Evolutionary conservation across 2,888 invertebrate genomes (phyloP).

Genomic region (Drosophila hawaiiensis): DNA sequence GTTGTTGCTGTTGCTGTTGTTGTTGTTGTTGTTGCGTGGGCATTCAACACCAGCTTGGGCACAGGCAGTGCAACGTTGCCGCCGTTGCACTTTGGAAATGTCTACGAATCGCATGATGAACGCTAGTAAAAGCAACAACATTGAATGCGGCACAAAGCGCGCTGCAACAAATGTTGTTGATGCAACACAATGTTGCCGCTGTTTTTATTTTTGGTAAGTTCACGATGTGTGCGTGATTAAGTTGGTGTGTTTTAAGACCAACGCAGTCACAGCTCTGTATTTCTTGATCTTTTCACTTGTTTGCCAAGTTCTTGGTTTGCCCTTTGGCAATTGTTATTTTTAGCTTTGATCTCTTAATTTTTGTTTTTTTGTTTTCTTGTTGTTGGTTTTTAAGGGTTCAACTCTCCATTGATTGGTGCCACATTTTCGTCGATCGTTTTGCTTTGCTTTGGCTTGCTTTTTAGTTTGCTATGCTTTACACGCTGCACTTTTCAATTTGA

Average conservation of each 20-base stretch:
- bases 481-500: slow-evolving; percentile 74
- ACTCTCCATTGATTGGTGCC: slow-evolving; percentile 72
- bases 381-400: slow-evolving; percentile 52
- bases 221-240: background rate
- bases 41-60: slow-evolving; percentile 59
- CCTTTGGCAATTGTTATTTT: slow-evolving; percentile 52
- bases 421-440: slow-evolving; percentile 46
- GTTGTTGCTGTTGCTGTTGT: slow-evolving; percentile 9
- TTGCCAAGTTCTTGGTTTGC: slow-evolving; percentile 60
- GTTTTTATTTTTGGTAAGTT: slow-evolving; percentile 59
- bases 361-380: slow-evolving; percentile 24
- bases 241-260: slow-evolving; percentile 59
- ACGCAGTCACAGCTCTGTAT: slow-evolving; percentile 45
- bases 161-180: slow-evolving; percentile 62
- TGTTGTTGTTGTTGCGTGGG: slow-evolving; percentile 44
- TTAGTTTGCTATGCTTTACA: slow-evolving; percentile 39
- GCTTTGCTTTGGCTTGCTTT: slow-evolving; percentile 13
- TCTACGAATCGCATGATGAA: slow-evolving; percentile 85
- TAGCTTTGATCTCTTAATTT: slow-evolving; percentile 37
- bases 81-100: slow-evolving; percentile 83
- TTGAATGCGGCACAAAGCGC: slow-evolving; percentile 75
- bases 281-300: slow-evolving; percentile 51
- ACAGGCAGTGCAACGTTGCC: slow-evolving; percentile 71
- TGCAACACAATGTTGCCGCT: slow-evolving; percentile 2
- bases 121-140: slow-evolving; percentile 85